Base-by-base conservation (phyloP, 2,113 vertebrate genomes). In the Gobiocypris rarus region DNA sequence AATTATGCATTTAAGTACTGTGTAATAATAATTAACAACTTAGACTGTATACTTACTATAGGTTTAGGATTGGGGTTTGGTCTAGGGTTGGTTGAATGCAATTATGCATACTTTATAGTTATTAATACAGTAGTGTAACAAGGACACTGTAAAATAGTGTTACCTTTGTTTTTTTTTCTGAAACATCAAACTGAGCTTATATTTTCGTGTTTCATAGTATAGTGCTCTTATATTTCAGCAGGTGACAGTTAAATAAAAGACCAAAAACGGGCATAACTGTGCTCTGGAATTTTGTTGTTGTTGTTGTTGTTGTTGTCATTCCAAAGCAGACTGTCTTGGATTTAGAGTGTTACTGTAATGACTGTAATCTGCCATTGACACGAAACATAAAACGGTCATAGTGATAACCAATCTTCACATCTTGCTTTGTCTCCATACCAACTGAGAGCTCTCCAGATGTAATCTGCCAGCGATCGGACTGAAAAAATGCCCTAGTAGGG, bases 361-460 rank as follows among this genome's bases (percentile, higher is more conserved):
- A 88, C 90, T 87, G 88, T 90, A 88, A 92, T 93, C 90, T 88
- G 75, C 83, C 75, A 83, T 86, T 88, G 90, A 74, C 65, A 87
- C 86, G 41, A 83, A 86, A 87, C 85, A 88, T 91, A 83, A 88
- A 91, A 89, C 85, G 85, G 82, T 76, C 87, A 84, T 82, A 6
- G 45, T 14, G 90, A 93, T 93, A 91, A 87, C 82, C 85, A 90
- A 88, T 89, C 85, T 54, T 85, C 82, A 69, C 83, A 87, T 84
- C 79, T 88, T 83, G 54, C 86, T 84, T 87, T 91, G 91, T 92
- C 91, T 90, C 87, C 85, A 86, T 83, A 86, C 90, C 88, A 89
- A 90, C 89, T 50, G 43, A 78, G 52, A 59, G n/a, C 76, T 75
- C 77, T 83, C 58, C 43, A 73, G 77, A 52, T 15, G 31, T 79